Conservation (phyloP, 2,113 vertebrate species). For the Menidia beryllina region DNA sequence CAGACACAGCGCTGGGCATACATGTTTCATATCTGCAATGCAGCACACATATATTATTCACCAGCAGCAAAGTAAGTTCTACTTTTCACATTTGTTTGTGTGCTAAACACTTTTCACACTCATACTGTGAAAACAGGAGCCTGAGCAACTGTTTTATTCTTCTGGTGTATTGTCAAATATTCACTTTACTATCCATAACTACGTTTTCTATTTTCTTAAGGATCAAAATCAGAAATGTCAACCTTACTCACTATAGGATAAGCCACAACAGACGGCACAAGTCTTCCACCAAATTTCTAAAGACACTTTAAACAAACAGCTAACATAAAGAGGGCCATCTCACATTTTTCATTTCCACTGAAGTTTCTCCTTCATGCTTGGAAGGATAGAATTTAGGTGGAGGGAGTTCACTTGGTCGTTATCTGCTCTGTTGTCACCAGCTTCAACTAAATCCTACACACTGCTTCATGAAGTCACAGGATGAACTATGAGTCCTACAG, state of each 20-base stretch:
- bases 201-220: neutral
- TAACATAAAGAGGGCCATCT: neutral
- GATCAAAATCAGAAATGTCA: neutral
- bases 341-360: neutral
- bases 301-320: neutral
- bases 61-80: neutral
- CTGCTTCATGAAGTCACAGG: neutral
- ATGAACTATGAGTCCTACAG: slow-evolving; percentile 5
- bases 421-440: neutral
- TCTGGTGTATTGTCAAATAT: neutral
- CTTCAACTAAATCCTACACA: neutral
- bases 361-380: slow-evolving; percentile 2
- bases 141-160: neutral
- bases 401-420: neutral
- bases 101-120: neutral
- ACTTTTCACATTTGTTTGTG: neutral
- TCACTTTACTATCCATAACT: neutral
- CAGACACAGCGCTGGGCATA: neutral
- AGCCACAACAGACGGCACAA: neutral
- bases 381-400: neutral
- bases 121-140: neutral
- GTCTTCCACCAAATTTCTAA: neutral
- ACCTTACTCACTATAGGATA: neutral
- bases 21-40: slow-evolving; percentile 18
- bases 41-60: slow-evolving; percentile 5